phyloP scores from a whole-genome alignment of 2,888 invertebrate genomes.

The Oscheius sp. region DNA sequence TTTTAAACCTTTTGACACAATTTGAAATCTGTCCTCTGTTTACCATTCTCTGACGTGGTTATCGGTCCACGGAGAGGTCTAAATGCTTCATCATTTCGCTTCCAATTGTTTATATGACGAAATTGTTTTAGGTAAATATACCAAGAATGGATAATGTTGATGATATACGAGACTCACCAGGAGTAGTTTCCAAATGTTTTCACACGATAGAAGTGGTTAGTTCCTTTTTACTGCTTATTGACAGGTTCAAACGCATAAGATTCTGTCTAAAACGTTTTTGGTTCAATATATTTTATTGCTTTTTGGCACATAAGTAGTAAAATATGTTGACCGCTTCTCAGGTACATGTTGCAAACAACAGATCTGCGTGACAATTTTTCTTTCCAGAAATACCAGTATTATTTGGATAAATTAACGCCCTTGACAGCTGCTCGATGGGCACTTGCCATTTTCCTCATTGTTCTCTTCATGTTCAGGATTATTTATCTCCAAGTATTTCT shows the following conservation, averaged over 20 bases:
- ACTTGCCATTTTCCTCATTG: slow-evolving; percentile 57
- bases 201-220: slow-evolving; percentile 61
- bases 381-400: slow-evolving; percentile 68
- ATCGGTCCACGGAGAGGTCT: no score
- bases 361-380: background rate
- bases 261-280: background rate
- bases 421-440: slow-evolving; percentile 66
- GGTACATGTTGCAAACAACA: background rate
- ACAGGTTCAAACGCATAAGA: background rate
- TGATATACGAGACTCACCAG: slow-evolving; percentile 64
- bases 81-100: no score
- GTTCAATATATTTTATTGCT: background rate
- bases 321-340: background rate
- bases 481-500: slow-evolving; percentile 62
- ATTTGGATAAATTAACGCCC: slow-evolving; percentile 69
- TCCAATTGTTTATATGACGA: background rate
- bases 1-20: no score
- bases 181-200: slow-evolving; percentile 60
- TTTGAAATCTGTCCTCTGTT: slow-evolving; percentile 13
- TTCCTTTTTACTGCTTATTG: background rate
- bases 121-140: slow-evolving; percentile 29
- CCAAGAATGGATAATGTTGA: slow-evolving; percentile 61
- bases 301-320: background rate
- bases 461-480: slow-evolving; percentile 62
- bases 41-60: slow-evolving; percentile 28